These are phyloP conservation scores for Tenthredo scrophulariae DNA, from an alignment of 2,888 invertebrate species.

Conservation along the genomic window DNA sequence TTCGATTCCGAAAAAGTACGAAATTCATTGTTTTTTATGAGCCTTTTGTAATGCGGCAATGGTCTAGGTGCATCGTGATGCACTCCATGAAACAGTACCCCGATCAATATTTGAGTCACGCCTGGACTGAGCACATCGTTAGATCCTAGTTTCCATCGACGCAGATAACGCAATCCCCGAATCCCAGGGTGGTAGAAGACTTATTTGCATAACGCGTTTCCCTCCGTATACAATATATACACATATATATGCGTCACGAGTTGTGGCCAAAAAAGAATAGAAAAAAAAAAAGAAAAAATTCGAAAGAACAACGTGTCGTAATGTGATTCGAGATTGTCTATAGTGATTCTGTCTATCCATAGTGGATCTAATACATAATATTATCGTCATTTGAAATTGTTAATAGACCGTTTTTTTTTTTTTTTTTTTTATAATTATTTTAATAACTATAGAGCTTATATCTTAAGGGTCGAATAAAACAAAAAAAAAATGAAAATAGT, in stretches of 20 bases:
- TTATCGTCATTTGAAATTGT: background rate
- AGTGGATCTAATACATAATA: background rate
- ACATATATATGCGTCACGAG: background rate
- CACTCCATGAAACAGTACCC: background rate
- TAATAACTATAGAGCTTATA: background rate
- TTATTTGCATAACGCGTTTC: constrained; percentile 43
- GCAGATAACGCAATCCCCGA: constrained; percentile 26
- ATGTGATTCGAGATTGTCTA: background rate
- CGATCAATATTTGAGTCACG: constrained; percentile 42
- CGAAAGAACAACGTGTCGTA: background rate
- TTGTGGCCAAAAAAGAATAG: background rate
- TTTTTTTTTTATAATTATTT: background rate
- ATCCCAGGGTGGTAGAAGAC: background rate
- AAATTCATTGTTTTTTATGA: no score
- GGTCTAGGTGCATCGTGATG: background rate
- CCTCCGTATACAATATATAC: background rate
- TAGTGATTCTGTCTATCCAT: background rate
- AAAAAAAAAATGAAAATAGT: background rate
- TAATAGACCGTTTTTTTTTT: background rate
- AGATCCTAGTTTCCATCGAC: constrained; percentile 41
- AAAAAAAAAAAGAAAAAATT: background rate
- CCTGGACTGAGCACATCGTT: constrained; percentile 41
- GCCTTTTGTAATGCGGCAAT: no score
- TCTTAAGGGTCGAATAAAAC: background rate
- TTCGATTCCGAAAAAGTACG: no score